Base-by-base conservation (phyloP, 1,140 invertebrate species). In the Aleiodes sp. region DNA sequence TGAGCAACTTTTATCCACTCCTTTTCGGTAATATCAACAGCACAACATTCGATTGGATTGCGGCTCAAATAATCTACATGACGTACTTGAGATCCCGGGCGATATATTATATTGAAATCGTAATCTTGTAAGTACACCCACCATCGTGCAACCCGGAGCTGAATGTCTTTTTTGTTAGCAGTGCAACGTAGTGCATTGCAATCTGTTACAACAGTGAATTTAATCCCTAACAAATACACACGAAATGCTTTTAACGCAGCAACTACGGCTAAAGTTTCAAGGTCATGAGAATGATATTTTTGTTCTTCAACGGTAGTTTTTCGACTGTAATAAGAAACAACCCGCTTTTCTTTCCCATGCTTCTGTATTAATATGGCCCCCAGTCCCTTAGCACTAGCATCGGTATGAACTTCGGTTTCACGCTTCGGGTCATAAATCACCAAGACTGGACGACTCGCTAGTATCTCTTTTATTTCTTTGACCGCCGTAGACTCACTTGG, bases 241-340 rank as follows among this genome's bases (percentile, higher is more conserved):
- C 78, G 70, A 59, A 84, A 85, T 35, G 72, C 67, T 59, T 78
- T 76, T 4, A 84, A 24, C 0, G 76, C 77, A 68, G 14, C 70
- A 71, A 76, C 80, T 33, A 70, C 80, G 8, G 72, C 81, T 65
- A 70, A 74, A 72, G 31, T 76, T 31, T 83, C 80, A 0, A 82
- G 19, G 59, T 84, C 80, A 46, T 80, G 82, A 0, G 76, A 82
- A 73, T 83, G 80, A 74, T 84, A 81, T 31, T 68, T 67, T 8
- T 70, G 16, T 72, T 83, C 74, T 21, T 57, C 66, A 0, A 41
- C 35, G 2, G 75, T 74, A 0, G 79, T 81, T n/a, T 74, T 74
- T 24, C 70, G 41, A 59, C 75, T 77, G 33, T 68, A 80, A 59
- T 82, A 68, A 0, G 65, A 31, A 9, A 69, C 9, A 4, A 63